Conservation (phyloP, 2,797 vertebrate genomes). For the Artibeus jamaicensis region DNA sequence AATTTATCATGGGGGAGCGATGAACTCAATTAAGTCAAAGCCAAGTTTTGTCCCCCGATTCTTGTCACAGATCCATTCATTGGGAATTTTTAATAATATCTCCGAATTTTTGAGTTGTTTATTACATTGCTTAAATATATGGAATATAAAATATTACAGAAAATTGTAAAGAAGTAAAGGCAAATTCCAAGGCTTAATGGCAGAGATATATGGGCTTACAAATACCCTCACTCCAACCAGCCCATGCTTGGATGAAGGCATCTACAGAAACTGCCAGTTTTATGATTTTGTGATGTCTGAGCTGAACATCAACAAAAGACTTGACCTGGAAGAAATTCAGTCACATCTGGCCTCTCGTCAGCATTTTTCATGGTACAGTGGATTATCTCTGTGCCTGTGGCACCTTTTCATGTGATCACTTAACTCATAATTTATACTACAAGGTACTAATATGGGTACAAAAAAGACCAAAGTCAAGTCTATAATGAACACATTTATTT, state of each 20-base stretch:
- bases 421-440: constrained; percentile 4
- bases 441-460: neutral
- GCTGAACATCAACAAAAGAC: neutral
- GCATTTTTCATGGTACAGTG: neutral
- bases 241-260: neutral
- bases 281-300: neutral
- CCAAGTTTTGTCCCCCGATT: neutral
- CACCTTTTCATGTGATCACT: neutral
- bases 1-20: neutral
- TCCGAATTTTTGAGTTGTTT: neutral
- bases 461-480: neutral
- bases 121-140: neutral
- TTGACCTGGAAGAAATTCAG: neutral
- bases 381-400: neutral
- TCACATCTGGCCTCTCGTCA: neutral
- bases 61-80: neutral
- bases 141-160: neutral
- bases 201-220: neutral
- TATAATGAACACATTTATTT: constrained; percentile 13
- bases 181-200: neutral
- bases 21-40: neutral
- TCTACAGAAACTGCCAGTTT: neutral
- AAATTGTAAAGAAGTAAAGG: neutral
- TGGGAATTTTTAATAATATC: neutral
- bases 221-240: neutral